Evolutionary conservation across 2,113 vertebrate species (phyloP), one percentile per base, ranked within the genome.

Genomic region (Vanacampus margaritifer): DNA sequence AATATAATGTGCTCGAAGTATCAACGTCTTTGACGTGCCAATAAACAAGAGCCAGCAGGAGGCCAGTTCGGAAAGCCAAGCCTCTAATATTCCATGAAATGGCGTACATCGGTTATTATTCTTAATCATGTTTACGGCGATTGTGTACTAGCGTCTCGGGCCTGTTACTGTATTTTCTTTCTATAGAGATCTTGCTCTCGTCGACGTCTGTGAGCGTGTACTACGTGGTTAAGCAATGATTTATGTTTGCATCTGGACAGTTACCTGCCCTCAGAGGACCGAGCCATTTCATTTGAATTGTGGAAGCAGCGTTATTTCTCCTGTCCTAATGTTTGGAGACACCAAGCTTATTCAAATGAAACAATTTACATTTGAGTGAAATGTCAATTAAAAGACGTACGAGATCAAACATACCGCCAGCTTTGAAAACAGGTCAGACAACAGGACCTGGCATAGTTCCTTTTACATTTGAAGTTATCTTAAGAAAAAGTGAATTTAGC

Each of bases 11-110:
- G 16, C 5, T 13, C 5, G 1, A 11, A 9, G 2, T 2, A n/a
- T 6, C 0, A 0, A 1, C 21, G 21, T 23, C 19, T 19, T n/a
- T 39, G 58, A 23, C 58, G 23, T 7, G 26, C 9, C 32, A 35
- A 36, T 59, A 12, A 39, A 13, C 5, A 3, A 10, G 21, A 39
- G 21, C 28, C 21, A n/a, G 28, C 14, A 56, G 59, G 69, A 84
- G 79, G 81, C 83, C 81, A 77, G 11, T 28, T 64, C 69, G 73
- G 53, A 28, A 53, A 65, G 54, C 65, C 69, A 64, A 80, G 61
- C 81, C 65, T 73, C 4, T 36, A 66, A 59, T 75, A 65, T 66
- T 65, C 24, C 54, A 54, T 67, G 75, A 84, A 83, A 88, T 88
- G 84, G 79, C 88, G 84, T 84, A 78, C 48, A 79, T 35, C 60